These are phyloP conservation scores for Cercopithecus diana DNA, from an alignment of 2,797 vertebrate species.

Conservation along the genomic window DNA sequence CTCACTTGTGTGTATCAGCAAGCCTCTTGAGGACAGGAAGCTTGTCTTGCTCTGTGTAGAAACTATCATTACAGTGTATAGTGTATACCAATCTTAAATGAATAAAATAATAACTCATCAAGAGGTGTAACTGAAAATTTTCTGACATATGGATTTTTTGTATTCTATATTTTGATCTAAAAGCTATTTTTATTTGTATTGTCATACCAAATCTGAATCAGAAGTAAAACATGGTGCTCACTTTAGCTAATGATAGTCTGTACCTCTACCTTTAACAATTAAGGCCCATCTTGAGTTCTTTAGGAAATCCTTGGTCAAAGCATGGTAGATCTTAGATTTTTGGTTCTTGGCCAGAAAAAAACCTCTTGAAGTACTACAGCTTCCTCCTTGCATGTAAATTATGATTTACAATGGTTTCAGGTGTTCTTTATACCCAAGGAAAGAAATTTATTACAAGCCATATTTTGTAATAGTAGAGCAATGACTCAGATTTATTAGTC, in stretches of 20 bases:
- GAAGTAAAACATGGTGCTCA: not conserved
- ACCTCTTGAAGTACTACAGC: not conserved
- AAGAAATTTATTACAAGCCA: not conserved
- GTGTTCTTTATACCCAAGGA: not conserved
- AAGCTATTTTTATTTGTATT: not conserved
- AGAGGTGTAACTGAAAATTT: not conserved
- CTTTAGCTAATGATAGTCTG: not conserved
- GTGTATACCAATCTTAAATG: not conserved
- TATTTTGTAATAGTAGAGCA: conserved; percentile 17
- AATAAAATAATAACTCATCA: not conserved
- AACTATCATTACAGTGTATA: not conserved
- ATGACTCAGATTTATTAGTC: not conserved
- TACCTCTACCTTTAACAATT: not conserved
- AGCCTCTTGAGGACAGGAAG: not conserved
- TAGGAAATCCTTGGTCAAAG: not conserved
- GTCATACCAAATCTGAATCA: not conserved
- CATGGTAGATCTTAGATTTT: not conserved
- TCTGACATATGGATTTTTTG: not conserved
- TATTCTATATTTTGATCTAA: not conserved
- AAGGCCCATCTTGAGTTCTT: not conserved
- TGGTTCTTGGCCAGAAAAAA: not conserved
- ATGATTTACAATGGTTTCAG: not conserved
- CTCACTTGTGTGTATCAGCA: not conserved
- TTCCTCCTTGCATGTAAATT: not conserved
- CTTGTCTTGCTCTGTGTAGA: not conserved